Percentiles rank a stretch among this genome's conserved stretches.
These are phyloP conservation scores for Pteria penguin DNA, from an alignment of 2,888 invertebrate genomes.

Conservation along the genomic window DNA sequence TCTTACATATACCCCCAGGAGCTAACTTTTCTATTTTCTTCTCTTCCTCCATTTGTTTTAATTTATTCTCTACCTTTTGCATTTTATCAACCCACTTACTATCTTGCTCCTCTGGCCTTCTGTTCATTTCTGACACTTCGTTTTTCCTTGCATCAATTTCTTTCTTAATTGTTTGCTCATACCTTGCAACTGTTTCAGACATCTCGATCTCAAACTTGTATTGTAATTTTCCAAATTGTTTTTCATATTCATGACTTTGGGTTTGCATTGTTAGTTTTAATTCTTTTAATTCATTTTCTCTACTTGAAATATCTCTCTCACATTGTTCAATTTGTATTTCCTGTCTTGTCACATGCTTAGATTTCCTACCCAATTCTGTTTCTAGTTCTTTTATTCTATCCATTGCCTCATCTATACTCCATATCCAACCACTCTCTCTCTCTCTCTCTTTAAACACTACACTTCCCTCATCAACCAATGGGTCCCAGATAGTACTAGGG, in stretches of 20 bases:
- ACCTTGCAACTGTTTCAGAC: background rate
- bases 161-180: background rate
- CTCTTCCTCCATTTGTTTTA: constrained; percentile 7
- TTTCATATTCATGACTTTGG: no score
- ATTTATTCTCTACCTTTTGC: background rate
- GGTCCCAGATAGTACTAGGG: constrained; percentile 5
- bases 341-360: no score
- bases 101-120: no score
- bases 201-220: background rate
- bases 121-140: background rate
- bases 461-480: background rate
- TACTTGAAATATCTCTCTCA: no score
- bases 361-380: no score
- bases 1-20: background rate
- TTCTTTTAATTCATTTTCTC: background rate
- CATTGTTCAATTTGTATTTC: no score
- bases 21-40: no score
- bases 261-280: background rate
- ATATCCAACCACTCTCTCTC: no score
- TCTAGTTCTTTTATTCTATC: no score
- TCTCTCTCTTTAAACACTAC: no score
- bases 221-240: background rate
- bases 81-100: no score
- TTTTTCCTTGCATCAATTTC: background rate
- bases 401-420: no score